These are phyloP conservation scores for Myotis pilosus DNA, from an alignment of 2,797 vertebrate species.

Conservation along the genomic window DNA sequence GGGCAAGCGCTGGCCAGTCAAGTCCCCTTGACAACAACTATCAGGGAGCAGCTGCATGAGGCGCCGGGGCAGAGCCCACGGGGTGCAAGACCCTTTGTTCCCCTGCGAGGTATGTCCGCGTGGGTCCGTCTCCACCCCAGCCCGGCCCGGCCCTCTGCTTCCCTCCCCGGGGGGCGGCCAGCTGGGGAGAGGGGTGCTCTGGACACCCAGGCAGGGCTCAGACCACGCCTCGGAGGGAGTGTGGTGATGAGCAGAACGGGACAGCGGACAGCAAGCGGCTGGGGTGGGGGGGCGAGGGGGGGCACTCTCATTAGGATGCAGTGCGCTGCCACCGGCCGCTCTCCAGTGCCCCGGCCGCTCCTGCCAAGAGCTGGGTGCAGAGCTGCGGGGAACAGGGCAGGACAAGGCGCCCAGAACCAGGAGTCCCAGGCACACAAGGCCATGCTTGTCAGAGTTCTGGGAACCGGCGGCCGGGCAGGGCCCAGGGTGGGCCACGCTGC, in stretches of 20 bases:
- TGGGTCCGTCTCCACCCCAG: neutral
- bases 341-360: neutral
- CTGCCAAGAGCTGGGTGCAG: constrained; percentile 11
- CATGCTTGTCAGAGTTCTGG: constrained; percentile 49
- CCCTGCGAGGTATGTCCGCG: neutral
- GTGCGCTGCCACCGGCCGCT: neutral
- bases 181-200: neutral
- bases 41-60: neutral
- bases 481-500: neutral
- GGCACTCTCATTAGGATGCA: constrained; percentile 16
- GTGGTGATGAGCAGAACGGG: neutral
- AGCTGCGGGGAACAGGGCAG: constrained; percentile 27
- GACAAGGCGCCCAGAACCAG: constrained; percentile 42
- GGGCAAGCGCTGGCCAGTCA: neutral
- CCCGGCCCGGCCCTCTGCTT: neutral
- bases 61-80: neutral
- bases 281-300: neutral
- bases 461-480: neutral
- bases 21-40: neutral
- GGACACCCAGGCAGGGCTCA: neutral
- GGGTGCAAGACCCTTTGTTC: no score
- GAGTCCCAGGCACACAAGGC: constrained; percentile 60
- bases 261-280: neutral
- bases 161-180: neutral
- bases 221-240: neutral